Percentiles rank a stretch among this genome's conserved stretches.
Conservation (phyloP, 2,113 vertebrate genomes). For the zebrafish (Danio rerio) region GRCz12tu NC_133188.1:35055501-35056000, state of each 20-base stretch:
- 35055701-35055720: not conserved
- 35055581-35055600: not conserved
- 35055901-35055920: not conserved
- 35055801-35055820: not conserved
- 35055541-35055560: not conserved
- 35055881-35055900: not conserved
- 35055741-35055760: not conserved
- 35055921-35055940: conserved; percentile 95
- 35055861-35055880: not conserved
- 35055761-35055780: not conserved
- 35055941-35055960: conserved; percentile 96
- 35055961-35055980: conserved; percentile 96
- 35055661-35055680: not conserved
- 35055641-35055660: not conserved
- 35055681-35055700: not conserved
- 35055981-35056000: conserved; percentile 97
- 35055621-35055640: not conserved
- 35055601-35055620: not conserved
- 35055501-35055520: not conserved
- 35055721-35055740: not conserved
- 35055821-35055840: conserved; percentile 1
- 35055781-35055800: not conserved
- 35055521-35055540: not conserved
- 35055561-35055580: not conserved
- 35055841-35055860: too few species aligned